Conservation (phyloP, 2,113 vertebrate genomes). For the Spea bombifrons region DNA sequence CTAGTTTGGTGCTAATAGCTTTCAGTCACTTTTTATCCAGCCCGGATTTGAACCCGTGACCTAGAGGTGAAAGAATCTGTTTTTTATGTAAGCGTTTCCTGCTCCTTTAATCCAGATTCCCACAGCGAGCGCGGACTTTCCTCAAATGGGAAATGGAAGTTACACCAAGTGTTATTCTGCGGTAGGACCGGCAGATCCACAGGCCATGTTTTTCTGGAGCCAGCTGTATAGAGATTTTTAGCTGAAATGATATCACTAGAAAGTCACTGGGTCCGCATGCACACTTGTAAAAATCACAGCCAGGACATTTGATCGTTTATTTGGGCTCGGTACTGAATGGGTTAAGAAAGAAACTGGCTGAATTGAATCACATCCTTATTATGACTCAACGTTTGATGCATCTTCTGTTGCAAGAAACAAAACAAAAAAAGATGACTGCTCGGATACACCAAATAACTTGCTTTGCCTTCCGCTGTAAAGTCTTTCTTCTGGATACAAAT, state of each 20-base stretch:
- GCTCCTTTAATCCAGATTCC: constrained; percentile 43
- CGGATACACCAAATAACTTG: neutral
- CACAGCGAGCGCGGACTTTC: constrained; percentile 37
- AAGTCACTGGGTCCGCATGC: no score
- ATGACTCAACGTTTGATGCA: constrained; percentile 1
- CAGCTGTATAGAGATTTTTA: neutral
- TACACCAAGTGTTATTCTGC: neutral
- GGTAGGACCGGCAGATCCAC: constrained; percentile 18
- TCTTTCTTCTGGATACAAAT: constrained; percentile 2
- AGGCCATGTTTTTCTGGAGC: constrained; percentile 3
- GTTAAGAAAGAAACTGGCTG: neutral
- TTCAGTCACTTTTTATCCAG: constrained; percentile 47
- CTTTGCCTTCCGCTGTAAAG: constrained; percentile 8
- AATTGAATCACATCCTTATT: constrained; percentile 23
- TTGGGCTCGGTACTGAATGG: neutral
- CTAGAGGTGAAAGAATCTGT: constrained; percentile 48
- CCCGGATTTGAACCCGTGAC: constrained; percentile 44
- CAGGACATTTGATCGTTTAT: neutral
- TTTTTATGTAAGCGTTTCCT: constrained; percentile 42
- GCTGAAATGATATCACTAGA: neutral
- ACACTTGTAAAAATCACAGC: neutral
- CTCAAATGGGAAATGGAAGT: constrained; percentile 32
- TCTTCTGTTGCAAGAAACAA: constrained; percentile 8
- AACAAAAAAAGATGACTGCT: no score
- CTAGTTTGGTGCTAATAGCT: constrained; percentile 45